A percentile compares a stretch with the other conserved stretches of the same genome.
These are phyloP conservation scores for Hemichromis elongatus DNA, from an alignment of 2,113 vertebrate genomes.

Conservation along the genomic window DNA sequence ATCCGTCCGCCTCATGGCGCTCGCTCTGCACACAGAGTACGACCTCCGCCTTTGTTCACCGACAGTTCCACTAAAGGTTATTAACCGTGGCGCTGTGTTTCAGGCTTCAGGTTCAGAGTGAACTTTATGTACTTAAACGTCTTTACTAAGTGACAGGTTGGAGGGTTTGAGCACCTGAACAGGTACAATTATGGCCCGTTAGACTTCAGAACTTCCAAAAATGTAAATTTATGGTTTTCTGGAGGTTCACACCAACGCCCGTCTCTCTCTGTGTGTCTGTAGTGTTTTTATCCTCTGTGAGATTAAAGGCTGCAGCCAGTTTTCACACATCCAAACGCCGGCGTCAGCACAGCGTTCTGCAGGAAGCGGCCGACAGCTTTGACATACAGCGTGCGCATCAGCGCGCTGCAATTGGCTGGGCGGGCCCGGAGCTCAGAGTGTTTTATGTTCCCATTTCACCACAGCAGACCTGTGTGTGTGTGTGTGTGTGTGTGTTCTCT, in stretches of 20 bases:
- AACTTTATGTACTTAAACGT: neutral
- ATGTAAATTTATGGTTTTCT: neutral
- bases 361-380: neutral
- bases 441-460: neutral
- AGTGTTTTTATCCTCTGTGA: neutral
- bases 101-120: neutral
- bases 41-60: neutral
- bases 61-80: neutral
- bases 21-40: neutral
- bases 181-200: neutral
- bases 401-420: neutral
- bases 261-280: rapidly evolving
- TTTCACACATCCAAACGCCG: neutral
- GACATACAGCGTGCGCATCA: neutral
- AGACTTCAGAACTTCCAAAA: neutral
- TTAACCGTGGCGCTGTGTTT: neutral
- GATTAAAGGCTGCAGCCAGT: neutral
- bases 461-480: neutral
- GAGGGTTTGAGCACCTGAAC: neutral
- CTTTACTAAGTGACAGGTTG: neutral
- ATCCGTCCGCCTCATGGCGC: neutral
- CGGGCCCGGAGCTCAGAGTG: neutral
- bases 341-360: neutral
- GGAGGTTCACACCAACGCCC: neutral
- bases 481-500: neutral